These are phyloP conservation scores for Papilio elwesi DNA, from an alignment of 2,888 invertebrate species.

Conservation along the genomic window DNA sequence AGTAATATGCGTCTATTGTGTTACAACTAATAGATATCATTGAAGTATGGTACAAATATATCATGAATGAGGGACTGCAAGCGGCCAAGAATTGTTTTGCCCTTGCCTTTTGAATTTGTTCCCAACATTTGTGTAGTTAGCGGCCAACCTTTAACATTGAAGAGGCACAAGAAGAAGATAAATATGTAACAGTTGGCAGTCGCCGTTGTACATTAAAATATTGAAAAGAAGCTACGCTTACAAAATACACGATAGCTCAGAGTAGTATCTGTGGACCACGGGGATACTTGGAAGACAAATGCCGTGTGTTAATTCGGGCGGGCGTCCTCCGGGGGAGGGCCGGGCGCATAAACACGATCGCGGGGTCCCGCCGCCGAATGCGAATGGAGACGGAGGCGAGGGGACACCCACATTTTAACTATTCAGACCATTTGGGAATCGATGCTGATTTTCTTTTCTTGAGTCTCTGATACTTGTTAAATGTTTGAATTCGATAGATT, in stretches of 20 bases:
- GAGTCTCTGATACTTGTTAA: neutral
- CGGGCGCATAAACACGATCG: conserved; percentile 81
- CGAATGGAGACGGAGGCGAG: conserved; percentile 48
- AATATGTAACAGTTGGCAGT: neutral
- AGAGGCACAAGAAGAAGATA: no score
- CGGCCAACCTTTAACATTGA: no score
- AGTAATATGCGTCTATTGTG: no score
- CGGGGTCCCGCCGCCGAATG: conserved; percentile 72
- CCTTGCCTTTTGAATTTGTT: no score
- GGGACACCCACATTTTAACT: conserved; percentile 66
- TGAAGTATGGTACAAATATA: no score
- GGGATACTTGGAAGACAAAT: conserved; percentile 65
- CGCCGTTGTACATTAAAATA: neutral
- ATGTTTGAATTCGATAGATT: neutral
- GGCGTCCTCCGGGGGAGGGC: conserved; percentile 67
- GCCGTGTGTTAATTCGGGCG: conserved; percentile 80
- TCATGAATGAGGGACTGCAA: no score
- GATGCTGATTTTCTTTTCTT: conserved; percentile 18
- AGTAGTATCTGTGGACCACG: conserved; percentile 1
- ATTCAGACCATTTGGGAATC: conserved; percentile 29
- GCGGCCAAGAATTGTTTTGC: no score
- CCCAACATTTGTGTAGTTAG: no score
- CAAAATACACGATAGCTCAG: neutral
- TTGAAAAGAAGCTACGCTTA: neutral
- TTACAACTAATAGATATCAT: no score